Conservation (phyloP, 2,888 invertebrate species). For the Acronicta aceris region DNA sequence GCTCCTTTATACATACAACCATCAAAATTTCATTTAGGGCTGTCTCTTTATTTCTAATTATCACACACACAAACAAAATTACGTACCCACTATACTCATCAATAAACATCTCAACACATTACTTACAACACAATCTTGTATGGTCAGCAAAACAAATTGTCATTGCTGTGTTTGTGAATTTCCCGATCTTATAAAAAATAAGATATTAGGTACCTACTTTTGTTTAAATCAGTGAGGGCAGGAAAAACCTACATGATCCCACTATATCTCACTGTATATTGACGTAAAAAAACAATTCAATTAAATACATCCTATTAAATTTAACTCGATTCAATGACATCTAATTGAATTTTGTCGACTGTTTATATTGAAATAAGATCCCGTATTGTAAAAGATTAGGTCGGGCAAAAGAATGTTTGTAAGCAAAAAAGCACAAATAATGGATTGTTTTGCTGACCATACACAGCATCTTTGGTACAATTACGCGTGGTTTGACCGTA, state of each 20-base stretch:
- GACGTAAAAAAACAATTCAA: no score
- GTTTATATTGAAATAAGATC: not conserved
- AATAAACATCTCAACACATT: conserved; percentile 47
- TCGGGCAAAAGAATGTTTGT: no score
- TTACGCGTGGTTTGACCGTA: conserved; percentile 69
- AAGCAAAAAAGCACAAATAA: not conserved
- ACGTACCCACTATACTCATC: conserved; percentile 61
- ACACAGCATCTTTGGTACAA: conserved; percentile 54
- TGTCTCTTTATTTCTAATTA: conserved; percentile 22
- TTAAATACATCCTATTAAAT: no score
- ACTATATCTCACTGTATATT: no score
- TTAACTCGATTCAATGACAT: no score
- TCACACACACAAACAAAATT: conserved; percentile 47
- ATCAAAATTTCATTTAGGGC: conserved; percentile 5
- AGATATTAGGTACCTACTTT: no score
- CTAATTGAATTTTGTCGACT: not conserved
- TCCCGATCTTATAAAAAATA: no score
- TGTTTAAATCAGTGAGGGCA: no score
- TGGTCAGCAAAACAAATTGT: conserved; percentile 47
- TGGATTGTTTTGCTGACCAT: conserved; percentile 53
- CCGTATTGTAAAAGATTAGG: no score
- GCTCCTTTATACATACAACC: no score
- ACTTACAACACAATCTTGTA: conserved; percentile 18
- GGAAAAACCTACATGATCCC: no score
- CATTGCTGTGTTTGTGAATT: not conserved